Evolutionary conservation across 2,888 invertebrate species (phyloP).

Genomic region (Carcina quercana): DNA sequence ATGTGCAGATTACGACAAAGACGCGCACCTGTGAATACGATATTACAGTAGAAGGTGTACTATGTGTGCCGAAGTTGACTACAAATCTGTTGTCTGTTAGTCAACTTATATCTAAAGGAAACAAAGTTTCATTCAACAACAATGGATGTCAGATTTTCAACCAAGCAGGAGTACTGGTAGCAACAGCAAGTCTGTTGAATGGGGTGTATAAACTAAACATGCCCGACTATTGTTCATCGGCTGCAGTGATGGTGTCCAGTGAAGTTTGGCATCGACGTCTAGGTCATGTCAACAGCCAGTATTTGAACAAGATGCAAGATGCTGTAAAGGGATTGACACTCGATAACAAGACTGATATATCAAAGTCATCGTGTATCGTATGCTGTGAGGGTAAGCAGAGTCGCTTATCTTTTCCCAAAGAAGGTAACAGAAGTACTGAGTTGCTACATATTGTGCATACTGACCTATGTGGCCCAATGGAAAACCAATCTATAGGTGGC

Average conservation of each 20-base stretch:
- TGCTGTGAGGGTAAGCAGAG: conserved; percentile 20
- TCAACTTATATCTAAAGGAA: conserved; percentile 15
- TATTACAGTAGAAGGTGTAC: conserved; percentile 13
- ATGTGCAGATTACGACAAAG: conserved; percentile 13
- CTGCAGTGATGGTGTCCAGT: conserved; percentile 2
- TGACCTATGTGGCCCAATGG: conserved; percentile 14
- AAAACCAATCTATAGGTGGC: conserved; percentile 4
- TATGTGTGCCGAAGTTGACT: conserved; percentile 14
- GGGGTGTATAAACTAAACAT: conserved; percentile 16
- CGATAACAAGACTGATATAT: conserved; percentile 7
- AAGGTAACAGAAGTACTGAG: conserved; percentile 12
- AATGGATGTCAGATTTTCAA: conserved; percentile 14
- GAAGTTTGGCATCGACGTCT: neutral
- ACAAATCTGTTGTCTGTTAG: conserved; percentile 17
- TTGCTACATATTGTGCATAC: conserved; percentile 11
- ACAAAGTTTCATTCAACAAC: conserved; percentile 11
- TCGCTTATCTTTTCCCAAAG: conserved; percentile 14
- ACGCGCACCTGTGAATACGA: conserved; percentile 11
- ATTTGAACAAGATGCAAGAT: neutral
- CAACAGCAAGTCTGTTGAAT: conserved; percentile 7
- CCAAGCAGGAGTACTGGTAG: conserved; percentile 9
- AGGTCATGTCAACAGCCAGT: neutral
- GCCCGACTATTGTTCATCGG: no score
- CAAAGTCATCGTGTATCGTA: conserved; percentile 9
- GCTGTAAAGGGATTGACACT: neutral